Evolutionary conservation across 2,797 vertebrate species (phyloP), one percentile per base, ranked within the genome.

Genomic region (Huso huso): DNA sequence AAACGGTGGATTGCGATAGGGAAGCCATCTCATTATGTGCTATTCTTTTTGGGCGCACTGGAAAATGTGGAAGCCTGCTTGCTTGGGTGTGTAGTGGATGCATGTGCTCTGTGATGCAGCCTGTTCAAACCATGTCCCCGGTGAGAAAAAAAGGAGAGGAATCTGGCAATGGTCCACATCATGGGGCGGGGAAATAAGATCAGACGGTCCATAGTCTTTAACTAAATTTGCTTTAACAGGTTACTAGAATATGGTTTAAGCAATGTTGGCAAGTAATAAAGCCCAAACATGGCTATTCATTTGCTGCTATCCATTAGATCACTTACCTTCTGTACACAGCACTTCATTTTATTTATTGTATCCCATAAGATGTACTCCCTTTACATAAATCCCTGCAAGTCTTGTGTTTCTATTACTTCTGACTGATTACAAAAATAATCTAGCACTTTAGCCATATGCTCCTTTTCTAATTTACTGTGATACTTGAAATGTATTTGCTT

Each of bases 381-480:
- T 7, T n/a, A 11, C 2, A 58, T 58, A 58, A 58, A 58, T 58
- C n/a, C n/a, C 55, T 58, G 6, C 6, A 58, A 58, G 55, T 58
- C 12, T 58, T 58, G 12, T 15, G n/a, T 8, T 64, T 23, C 49
- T 53, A n/a, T 15, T 37, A 53, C 23, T 52, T 18, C 52, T 6
- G 55, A n/a, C 55, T 15, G 55, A 58, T 58, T 58, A n/a, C 55
- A 58, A 74, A 66, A 65, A 68, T 66, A 49, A 75, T 68, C 69
- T 73, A 69, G 66, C 72, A 69, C 66, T 75, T 85, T 68, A 68
- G 61, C 10, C 77, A 78, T 77, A 75, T 76, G 71, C 68, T 69
- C 76, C 70, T 77, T 10, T 80, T 75, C 77, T 84, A 82, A 84
- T 65, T n/a, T n/a, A n/a, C n/a, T n/a, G n/a, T n/a, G n/a, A n/a